These are phyloP conservation scores for Holothuria glaberrima DNA, from an alignment of 35 echinoderm and acorn worm species.

Conservation along the genomic window DNA sequence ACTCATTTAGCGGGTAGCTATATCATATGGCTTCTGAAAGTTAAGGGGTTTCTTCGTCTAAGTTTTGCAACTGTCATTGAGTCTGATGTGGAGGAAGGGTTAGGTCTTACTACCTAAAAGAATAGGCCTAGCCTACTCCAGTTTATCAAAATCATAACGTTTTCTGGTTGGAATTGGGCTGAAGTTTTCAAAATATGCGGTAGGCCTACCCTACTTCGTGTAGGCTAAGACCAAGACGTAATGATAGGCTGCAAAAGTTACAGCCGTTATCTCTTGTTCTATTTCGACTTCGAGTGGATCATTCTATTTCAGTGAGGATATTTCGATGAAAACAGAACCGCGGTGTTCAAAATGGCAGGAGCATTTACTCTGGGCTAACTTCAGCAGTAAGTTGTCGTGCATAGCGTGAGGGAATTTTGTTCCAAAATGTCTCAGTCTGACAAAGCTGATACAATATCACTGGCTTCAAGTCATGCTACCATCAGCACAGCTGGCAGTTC, in stretches of 20 bases:
- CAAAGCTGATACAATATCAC: slow-evolving; percentile 45
- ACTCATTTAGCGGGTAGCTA: background rate
- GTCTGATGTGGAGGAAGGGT: background rate
- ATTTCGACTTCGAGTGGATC: background rate
- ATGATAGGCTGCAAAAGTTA: background rate
- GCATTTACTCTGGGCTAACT: too few relatives aligned
- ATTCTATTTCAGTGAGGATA: background rate
- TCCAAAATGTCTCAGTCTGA: slow-evolving; percentile 40
- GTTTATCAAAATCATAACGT: too few relatives aligned
- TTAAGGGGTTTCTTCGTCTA: background rate
- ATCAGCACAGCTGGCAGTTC: slow-evolving; percentile 39
- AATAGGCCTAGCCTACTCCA: background rate
- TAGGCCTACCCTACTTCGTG: too few relatives aligned
- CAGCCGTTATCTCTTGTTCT: background rate
- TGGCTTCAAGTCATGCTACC: slow-evolving; percentile 50
- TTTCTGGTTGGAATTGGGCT: background rate
- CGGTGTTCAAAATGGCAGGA: background rate
- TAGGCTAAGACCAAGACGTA: background rate
- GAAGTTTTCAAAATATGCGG: background rate
- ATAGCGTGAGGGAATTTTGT: background rate
- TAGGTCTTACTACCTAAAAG: background rate
- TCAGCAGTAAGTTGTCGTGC: background rate
- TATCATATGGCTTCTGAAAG: background rate
- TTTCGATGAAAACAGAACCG: background rate
- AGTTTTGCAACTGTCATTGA: too few relatives aligned